Evolutionary conservation across 2,797 vertebrate species (phyloP), one percentile per base, ranked within the genome.

Genomic region (Chaunax sp.): DNA sequence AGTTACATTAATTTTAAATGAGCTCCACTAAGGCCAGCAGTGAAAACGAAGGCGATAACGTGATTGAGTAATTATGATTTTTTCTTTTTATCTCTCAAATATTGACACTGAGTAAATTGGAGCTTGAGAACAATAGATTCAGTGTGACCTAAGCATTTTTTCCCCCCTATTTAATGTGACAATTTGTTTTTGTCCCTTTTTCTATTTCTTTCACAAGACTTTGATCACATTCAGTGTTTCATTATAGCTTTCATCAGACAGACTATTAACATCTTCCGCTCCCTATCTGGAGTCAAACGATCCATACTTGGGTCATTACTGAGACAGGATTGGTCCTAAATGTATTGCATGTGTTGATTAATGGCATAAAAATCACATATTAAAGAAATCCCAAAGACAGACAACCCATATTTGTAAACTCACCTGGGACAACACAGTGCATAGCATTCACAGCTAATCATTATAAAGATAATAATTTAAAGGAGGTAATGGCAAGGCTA

Each of bases 1-100:
- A 90, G 75, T 86, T 87, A 82, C 89, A 93, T 93, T 90, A 85
- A 93, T 92, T 93, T 90, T 78, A 88, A 92, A 93, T 90, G 80
- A 93, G 86, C 87, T 82, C 68, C 88, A 89, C 90, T 92, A 92
- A 91, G 83, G 69, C 76, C 78, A 55, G 80, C 73, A 77, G 77
- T 88, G 84, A 87, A 93, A 88, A 87, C 26, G 61, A 86, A 86
- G 82, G 88, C 64, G 77, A 91, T 90, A 91, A 88, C 84, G 90
- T 86, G 89, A 93, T 87, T 80, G 84, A 87, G 83, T 86, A 85
- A 90, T 90, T 91, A 86, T 59, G 58, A 73, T 78, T 87, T 81
- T 56, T 89, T 45, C 41, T 2, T 49, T 86, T 75, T 26, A 56
- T 71, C 84, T 69, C 70, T 91, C 64, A 90, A 91, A 92, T 89